A percentile compares a stretch with the other conserved stretches of the same genome.
Evolutionary conservation across 2,797 vertebrate genomes (phyloP).

Genomic region (Rhadinocentrus ornatus): DNA sequence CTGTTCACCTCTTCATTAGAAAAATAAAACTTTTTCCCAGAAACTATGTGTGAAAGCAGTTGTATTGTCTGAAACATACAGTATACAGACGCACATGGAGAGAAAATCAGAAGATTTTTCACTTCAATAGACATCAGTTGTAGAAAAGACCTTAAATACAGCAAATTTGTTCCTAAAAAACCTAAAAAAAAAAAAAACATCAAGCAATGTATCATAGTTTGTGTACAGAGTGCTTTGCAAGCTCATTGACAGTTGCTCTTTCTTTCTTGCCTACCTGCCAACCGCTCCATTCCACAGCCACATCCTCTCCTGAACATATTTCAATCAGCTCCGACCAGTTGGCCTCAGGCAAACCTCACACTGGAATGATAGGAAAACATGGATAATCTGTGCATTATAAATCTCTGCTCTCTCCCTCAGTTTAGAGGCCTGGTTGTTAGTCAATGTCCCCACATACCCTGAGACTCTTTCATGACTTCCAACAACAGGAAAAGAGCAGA

Average conservation of each 20-base stretch:
- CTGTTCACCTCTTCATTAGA: neutral
- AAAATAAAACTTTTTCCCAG: neutral
- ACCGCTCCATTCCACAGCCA: neutral
- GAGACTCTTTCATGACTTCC: constrained; percentile 51
- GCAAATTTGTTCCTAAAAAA: constrained; percentile 55
- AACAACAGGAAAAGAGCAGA: constrained; percentile 38
- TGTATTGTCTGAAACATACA: neutral
- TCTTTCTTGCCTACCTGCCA: constrained; percentile 24
- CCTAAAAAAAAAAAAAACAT: too few species aligned
- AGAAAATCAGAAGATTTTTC: constrained; percentile 40
- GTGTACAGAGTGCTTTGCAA: constrained; percentile 50
- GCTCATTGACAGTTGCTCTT: constrained; percentile 35
- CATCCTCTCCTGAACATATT: constrained; percentile 45
- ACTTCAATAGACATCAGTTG: constrained; percentile 34
- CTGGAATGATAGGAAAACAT: constrained; percentile 56
- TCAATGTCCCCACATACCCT: constrained; percentile 60
- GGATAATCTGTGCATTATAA: constrained; percentile 54
- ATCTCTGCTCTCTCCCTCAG: constrained; percentile 60
- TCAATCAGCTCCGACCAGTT: constrained; percentile 39
- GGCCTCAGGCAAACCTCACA: constrained; percentile 34
- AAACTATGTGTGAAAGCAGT: neutral
- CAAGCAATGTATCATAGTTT: constrained; percentile 43
- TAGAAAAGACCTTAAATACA: constrained; percentile 47
- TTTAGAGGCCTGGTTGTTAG: constrained; percentile 49
- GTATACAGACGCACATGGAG: neutral